phyloP scores from a whole-genome alignment of 2,888 invertebrate genomes.

The Rotaria sp. region DNA sequence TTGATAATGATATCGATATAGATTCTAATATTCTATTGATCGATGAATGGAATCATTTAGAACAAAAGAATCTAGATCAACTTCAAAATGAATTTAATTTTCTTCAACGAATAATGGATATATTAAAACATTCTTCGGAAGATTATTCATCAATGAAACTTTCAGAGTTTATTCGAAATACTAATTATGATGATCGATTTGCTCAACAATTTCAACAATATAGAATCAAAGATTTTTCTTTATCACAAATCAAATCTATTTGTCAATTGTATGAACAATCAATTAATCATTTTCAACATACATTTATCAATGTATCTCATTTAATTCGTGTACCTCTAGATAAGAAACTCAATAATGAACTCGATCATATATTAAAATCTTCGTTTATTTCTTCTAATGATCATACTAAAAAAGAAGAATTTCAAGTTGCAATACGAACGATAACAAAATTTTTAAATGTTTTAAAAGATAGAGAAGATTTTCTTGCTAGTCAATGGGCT shows the following conservation, averaged over 20 bases:
- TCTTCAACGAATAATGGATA: background rate
- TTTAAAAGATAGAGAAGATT: background rate
- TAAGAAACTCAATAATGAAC: background rate
- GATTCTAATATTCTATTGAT: background rate
- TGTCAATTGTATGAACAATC: background rate
- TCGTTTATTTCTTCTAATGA: background rate
- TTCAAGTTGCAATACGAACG: background rate
- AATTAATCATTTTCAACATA: background rate
- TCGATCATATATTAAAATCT: background rate
- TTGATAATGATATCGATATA: background rate
- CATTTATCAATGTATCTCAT: background rate
- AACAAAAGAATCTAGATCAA: background rate
- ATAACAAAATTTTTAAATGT: conserved; percentile 1
- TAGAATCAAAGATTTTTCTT: background rate
- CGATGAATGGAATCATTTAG: background rate
- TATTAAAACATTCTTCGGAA: background rate
- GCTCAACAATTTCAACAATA: background rate
- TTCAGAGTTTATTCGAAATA: background rate
- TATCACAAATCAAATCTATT: background rate
- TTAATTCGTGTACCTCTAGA: background rate
- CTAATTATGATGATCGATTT: background rate
- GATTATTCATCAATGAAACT: background rate
- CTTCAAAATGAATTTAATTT: background rate
- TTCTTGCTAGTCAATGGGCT: background rate
- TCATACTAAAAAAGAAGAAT: background rate